Evolutionary conservation across 2,888 invertebrate genomes (phyloP), one percentile per base, ranked within the genome.

Genomic region (Microctonus brassicae): DNA sequence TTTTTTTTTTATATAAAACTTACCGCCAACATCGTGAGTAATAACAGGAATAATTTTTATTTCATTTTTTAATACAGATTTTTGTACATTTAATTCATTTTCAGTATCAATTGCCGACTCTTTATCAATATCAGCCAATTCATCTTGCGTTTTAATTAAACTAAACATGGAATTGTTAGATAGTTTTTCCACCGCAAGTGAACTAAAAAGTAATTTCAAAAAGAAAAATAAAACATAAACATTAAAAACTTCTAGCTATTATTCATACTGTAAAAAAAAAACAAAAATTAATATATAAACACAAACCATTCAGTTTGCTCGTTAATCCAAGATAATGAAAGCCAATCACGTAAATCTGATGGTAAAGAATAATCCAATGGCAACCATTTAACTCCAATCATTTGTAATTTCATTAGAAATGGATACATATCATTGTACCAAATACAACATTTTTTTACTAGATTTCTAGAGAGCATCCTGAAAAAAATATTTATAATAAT

Each of bases 351-450:
- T 52, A 92, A 84, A 82, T 90, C 82, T 60, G 73, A 52, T 42
- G 91, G 90, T 36, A 91, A 83, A 64, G 77, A 74, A 80, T 89
- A 90, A 55, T 84, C 78, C 4, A 81, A 64, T 9, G 90, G 89
- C 69, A 91, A 83, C 87, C 91, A 91, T 34, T 82, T 67, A 20
- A 89, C 67, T 6, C 91, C 91, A 75, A 89, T 87, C 1, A 78
- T 64, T 78, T 88, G 82, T 24, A 92, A 84, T 69, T 84, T 82
- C 47, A 83, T 78, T 34, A 88, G 75, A 78, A 86, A 90, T 22
- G 82, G 80, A 77, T 88, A 83, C 55, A 92, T 81, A 65, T 83
- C 83, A 11, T 87, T 83, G 77, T 91, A 92, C 90, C 91, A 91
- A 6, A 83, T 81, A 74, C 90, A 89, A 33, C 88, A 83, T 78